A percentile compares a stretch with the other conserved stretches of the same genome.
phyloP scores from a whole-genome alignment of 1,140 invertebrate species.

The Schlechtendalia chinensis region DNA sequence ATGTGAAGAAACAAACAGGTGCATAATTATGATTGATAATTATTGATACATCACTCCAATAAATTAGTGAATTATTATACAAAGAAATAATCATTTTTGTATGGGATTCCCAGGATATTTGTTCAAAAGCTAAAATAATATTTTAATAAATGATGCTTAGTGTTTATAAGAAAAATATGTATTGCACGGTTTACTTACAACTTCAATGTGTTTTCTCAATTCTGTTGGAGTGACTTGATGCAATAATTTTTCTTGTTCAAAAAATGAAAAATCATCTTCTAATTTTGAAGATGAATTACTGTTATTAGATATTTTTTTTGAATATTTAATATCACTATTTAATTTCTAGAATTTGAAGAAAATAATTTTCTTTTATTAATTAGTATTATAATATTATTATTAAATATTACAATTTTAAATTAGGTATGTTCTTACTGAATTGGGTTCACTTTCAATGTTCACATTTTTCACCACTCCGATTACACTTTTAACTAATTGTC shows the following conservation, averaged over 20 bases:
- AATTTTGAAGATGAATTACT: conserved; percentile 31
- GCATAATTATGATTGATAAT: neutral
- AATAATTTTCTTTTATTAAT: neutral
- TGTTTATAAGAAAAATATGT: neutral
- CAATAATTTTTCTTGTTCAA: conserved; percentile 40
- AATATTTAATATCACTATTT: conserved; percentile 21
- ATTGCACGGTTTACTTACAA: neutral
- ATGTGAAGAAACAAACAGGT: conserved; percentile 23
- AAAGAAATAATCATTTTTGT: conserved; percentile 19
- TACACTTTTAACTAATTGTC: conserved; percentile 42
- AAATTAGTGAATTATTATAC: neutral
- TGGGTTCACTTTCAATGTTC: conserved; percentile 33
- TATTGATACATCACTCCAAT: neutral
- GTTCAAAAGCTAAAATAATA: conserved; percentile 42
- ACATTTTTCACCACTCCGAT: conserved; percentile 34
- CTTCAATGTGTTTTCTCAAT: conserved; percentile 44
- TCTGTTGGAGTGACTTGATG: conserved; percentile 43
- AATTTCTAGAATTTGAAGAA: conserved; percentile 25
- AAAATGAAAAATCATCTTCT: conserved; percentile 36
- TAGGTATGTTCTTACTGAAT: neutral
- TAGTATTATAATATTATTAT: neutral
- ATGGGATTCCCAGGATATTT: conserved; percentile 34
- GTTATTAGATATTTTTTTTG: conserved; percentile 21
- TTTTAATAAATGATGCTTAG: neutral
- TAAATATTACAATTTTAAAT: neutral